Percentiles rank a stretch among this genome's conserved stretches.
phyloP scores from a whole-genome alignment of 2,113 vertebrate species.

The Pyxicephalus adspersus region DNA sequence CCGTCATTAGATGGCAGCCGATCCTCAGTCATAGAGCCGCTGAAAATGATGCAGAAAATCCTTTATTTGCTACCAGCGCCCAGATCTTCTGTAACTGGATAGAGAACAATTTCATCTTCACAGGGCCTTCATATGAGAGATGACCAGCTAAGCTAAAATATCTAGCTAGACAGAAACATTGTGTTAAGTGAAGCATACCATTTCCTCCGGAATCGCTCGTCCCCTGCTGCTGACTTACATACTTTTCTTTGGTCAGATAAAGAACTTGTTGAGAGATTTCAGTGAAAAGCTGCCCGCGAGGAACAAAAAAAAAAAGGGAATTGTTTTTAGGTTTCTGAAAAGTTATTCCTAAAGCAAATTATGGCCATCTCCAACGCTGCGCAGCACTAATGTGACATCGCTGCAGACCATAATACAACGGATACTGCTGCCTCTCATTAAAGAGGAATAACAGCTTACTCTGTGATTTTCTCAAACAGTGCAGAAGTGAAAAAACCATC shows the following conservation, averaged over 20 bases:
- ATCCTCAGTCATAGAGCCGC: background rate
- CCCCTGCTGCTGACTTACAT: conserved; percentile 50
- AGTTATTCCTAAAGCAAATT: background rate
- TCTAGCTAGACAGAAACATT: conserved; percentile 52
- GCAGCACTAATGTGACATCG: background rate
- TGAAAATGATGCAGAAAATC: background rate
- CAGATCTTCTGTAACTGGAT: conserved; percentile 51
- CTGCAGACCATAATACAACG: no score
- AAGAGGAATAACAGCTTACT: no score
- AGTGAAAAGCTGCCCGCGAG: background rate
- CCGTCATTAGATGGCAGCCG: conserved; percentile 46
- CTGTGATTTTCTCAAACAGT: no score
- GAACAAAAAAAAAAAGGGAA: conserved; percentile 1
- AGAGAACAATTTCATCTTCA: conserved; percentile 49
- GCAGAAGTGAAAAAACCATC: no score
- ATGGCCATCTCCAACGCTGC: background rate
- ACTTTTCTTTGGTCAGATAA: conserved; percentile 34
- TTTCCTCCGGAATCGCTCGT: conserved; percentile 39
- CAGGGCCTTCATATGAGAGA: conserved; percentile 49
- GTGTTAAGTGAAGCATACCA: conserved; percentile 49
- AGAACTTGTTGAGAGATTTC: conserved; percentile 22
- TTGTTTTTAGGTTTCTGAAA: conserved; percentile 16
- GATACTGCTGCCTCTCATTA: no score
- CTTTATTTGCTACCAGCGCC: conserved; percentile 29
- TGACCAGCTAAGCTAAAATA: conserved; percentile 56